Percentiles rank a stretch among this genome's conserved stretches.
Conservation (phyloP, 2,113 vertebrate species). For the Thamnophis sirtalis region DNA sequence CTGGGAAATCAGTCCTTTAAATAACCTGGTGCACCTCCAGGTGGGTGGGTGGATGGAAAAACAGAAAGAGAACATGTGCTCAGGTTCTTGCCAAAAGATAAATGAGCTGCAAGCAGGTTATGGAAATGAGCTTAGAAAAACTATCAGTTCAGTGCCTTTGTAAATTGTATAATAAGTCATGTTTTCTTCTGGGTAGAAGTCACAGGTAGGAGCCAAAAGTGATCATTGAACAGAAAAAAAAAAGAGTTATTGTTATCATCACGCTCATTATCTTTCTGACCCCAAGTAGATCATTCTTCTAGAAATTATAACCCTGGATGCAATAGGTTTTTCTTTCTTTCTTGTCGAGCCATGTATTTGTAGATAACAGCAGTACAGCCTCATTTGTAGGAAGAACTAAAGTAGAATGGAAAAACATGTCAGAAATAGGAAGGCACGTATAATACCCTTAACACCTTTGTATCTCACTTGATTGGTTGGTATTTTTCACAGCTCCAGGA, state of each 20-base stretch:
- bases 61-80: not conserved
- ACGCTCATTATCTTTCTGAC: not conserved
- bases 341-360: not conserved
- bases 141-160: not conserved
- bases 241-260: too few relatives aligned
- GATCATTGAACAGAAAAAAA: not conserved
- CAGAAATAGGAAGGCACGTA: not conserved
- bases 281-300: not conserved
- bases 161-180: not conserved
- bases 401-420: not conserved
- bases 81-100: not conserved
- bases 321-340: not conserved
- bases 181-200: not conserved
- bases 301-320: not conserved
- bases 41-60: not conserved
- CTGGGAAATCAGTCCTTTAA: too few relatives aligned
- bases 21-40: too few relatives aligned
- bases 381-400: not conserved
- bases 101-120: not conserved
- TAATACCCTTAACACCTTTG: not conserved
- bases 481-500: not conserved
- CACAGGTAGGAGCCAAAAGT: not conserved
- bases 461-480: not conserved
- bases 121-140: not conserved
- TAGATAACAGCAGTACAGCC: not conserved